Evolutionary conservation across 2,113 vertebrate genomes (phyloP), one percentile per base, ranked within the genome.

Genomic region (Steatornis caripensis): DNA sequence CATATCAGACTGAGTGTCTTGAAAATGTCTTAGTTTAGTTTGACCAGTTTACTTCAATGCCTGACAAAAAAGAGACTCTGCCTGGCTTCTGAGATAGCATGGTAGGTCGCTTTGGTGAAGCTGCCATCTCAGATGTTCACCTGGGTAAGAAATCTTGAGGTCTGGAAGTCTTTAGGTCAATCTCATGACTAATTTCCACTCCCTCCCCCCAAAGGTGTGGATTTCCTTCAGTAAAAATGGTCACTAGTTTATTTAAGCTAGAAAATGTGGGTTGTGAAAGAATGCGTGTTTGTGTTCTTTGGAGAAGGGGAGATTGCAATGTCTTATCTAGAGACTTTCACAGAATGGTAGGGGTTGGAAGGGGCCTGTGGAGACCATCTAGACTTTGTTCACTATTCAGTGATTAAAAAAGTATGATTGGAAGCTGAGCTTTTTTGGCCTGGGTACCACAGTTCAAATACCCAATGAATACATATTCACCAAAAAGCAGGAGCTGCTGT

Each of bases 241-340:
- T 34, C 8, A 8, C 6, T 30, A 2, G 10, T 22, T 46, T 75
- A 9, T 48, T 85, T 37, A 23, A 89, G 22, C 41, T 36, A 21
- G 48, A 16, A 70, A 41, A 41, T 18, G 12, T 2, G 19, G 26
- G 8, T 24, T 81, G 64, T n/a, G 27, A 71, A 66, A 20, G 27
- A 94, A 20, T 10, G 6, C 0, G 15, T 0, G 1, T 18, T 57
- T 8, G 18, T 45, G 10, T 12, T 36, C 30, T 15, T 30, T 6
- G 36, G 23, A 75, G 69, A 43, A 48, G n/a, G 27, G 43, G 11
- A 37, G 51, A 19, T 22, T 14, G 22, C 17, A 15, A 3, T 15
- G 51, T 24, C 14, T 48, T 39, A 9, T 39, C 49, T 19, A 1
- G 37, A 58, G 13, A 5, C 7, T n/a, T n/a, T n/a, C n/a, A n/a